These are phyloP conservation scores for Eumacrocentrus americanus DNA, from an alignment of 2,888 invertebrate species.

Conservation along the genomic window DNA sequence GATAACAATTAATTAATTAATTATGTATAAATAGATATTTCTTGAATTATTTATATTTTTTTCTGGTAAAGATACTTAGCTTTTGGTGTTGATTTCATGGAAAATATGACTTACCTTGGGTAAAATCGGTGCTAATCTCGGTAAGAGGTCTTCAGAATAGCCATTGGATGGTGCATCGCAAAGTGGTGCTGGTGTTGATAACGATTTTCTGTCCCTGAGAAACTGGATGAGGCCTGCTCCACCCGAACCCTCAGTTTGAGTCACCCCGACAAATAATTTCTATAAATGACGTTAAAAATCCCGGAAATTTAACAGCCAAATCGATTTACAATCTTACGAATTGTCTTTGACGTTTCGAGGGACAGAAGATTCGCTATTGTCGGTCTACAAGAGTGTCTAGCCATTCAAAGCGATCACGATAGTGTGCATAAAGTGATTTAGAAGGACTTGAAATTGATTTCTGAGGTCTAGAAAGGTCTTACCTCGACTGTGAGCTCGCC, in stretches of 20 bases:
- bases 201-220: slow-evolving; percentile 55
- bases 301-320: no score
- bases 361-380: slow-evolving; percentile 42
- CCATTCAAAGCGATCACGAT: background rate
- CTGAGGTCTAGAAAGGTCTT: slow-evolving; percentile 34
- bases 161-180: slow-evolving; percentile 37
- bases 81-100: background rate
- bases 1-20: slow-evolving; percentile 8
- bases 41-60: background rate
- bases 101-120: slow-evolving; percentile 70
- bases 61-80: background rate
- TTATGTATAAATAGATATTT: background rate
- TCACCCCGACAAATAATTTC: slow-evolving; percentile 72
- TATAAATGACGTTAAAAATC: slow-evolving; percentile 56
- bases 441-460: background rate
- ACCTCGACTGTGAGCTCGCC: slow-evolving; percentile 87
- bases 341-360: slow-evolving; percentile 39
- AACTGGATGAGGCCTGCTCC: slow-evolving; percentile 56
- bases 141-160: slow-evolving; percentile 49
- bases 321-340: no score
- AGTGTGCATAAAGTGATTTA: background rate
- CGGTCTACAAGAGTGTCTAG: background rate
- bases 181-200: slow-evolving; percentile 38
- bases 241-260: slow-evolving; percentile 65
- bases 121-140: slow-evolving; percentile 75